These are phyloP conservation scores for Amphiprion clarkii DNA, from an alignment of 2,797 vertebrate genomes.

Conservation along the genomic window DNA sequence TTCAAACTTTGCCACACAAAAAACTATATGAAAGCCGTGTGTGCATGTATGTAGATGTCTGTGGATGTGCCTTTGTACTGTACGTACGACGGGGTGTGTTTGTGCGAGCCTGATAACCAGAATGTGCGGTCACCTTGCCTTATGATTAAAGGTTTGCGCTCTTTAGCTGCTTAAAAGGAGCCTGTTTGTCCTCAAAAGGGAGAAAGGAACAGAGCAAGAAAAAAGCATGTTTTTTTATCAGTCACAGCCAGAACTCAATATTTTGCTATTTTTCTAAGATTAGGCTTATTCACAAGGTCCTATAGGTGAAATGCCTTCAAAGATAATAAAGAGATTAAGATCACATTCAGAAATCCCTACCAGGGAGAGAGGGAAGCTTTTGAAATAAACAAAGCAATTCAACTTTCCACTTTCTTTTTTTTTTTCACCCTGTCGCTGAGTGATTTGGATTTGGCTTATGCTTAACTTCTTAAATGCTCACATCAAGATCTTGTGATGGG, in stretches of 20 bases:
- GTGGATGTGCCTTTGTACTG: constrained; percentile 8
- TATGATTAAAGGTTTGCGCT: constrained; percentile 77
- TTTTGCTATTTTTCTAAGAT: constrained; percentile 73
- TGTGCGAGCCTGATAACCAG: constrained; percentile 72
- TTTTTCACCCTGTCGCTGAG: background rate
- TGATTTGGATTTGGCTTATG: constrained; percentile 66
- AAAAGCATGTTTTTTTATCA: constrained; percentile 78
- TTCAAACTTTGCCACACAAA: constrained; percentile 27
- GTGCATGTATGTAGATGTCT: constrained; percentile 24
- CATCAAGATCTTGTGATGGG: constrained; percentile 60
- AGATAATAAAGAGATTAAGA: constrained; percentile 80
- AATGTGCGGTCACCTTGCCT: constrained; percentile 81
- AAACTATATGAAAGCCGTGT: background rate
- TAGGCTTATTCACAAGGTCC: constrained; percentile 76
- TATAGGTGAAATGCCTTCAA: constrained; percentile 80
- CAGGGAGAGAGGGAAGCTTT: constrained; percentile 63
- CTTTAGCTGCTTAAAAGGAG: constrained; percentile 76
- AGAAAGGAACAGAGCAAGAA: constrained; percentile 53
- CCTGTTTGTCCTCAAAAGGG: constrained; percentile 70
- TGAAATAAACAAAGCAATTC: constrained; percentile 75
- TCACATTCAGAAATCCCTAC: constrained; percentile 73
- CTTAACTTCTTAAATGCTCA: constrained; percentile 68
- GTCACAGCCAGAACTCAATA: constrained; percentile 75
- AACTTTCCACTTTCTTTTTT: constrained; percentile 58
- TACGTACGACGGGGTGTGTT: constrained; percentile 22